A percentile compares a stretch with the other conserved stretches of the same genome.
Evolutionary conservation across 2,797 vertebrate species (phyloP).

Genomic region (Hippocampus kuda): DNA sequence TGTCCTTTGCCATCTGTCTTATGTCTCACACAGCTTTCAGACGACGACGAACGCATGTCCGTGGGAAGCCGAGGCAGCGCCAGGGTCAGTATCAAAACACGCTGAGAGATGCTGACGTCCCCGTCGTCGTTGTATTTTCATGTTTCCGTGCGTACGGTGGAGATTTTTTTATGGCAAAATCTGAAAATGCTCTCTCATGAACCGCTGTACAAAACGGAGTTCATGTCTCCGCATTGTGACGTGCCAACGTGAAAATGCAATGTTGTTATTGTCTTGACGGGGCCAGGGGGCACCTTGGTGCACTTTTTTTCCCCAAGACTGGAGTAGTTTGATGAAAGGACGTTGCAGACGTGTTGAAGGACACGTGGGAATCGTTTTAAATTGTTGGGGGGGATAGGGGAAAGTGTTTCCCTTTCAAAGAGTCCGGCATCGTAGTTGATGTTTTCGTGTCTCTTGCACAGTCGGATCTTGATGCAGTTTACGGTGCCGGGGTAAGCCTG

Average conservation of each 20-base stretch:
- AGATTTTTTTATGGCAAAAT: not conserved
- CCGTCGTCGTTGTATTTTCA: not conserved
- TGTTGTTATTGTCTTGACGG: no score
- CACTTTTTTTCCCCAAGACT: no score
- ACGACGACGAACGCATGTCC: slow-evolving; percentile 87
- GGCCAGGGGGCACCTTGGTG: no score
- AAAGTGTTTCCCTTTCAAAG: not conserved
- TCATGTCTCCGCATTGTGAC: no score
- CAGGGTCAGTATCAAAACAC: slow-evolving; percentile 76
- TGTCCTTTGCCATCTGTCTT: slow-evolving; percentile 25
- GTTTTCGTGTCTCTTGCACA: slow-evolving; percentile 40
- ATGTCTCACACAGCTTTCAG: slow-evolving; percentile 73
- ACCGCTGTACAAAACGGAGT: not conserved
- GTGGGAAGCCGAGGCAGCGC: slow-evolving; percentile 82
- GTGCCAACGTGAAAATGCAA: no score
- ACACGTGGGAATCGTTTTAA: not conserved
- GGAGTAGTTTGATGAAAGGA: not conserved
- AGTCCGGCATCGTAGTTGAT: not conserved
- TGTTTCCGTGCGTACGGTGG: not conserved
- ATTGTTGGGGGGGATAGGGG: not conserved
- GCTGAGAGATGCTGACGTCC: not conserved
- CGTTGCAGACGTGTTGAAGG: not conserved
- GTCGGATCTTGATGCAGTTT: slow-evolving; percentile 55
- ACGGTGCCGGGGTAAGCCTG: slow-evolving; percentile 51
- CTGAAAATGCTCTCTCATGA: not conserved